These are phyloP conservation scores for Nephrotoma flavescens DNA, from an alignment of 2,888 invertebrate genomes.

Conservation along the genomic window DNA sequence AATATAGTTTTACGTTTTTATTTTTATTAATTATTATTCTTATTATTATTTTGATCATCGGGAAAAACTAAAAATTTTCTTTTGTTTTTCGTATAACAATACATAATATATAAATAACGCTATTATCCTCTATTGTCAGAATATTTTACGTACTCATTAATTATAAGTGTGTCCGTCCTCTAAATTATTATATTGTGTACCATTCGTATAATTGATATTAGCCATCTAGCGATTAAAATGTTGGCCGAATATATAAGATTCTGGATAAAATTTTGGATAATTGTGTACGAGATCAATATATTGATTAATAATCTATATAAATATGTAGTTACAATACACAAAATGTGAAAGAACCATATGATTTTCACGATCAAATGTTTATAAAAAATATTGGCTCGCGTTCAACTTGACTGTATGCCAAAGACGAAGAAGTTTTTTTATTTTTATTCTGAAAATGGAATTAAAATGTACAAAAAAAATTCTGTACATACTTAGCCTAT, in stretches of 20 bases:
- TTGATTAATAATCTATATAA: neutral
- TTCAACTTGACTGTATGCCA: slow-evolving; percentile 9
- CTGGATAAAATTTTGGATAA: neutral
- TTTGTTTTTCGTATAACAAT: neutral
- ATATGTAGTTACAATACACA: neutral
- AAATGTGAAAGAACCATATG: slow-evolving; percentile 7
- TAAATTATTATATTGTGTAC: neutral
- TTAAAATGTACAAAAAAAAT: slow-evolving; percentile 4
- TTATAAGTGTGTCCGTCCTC: neutral
- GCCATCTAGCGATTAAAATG: neutral
- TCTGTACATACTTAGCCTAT: slow-evolving; percentile 4
- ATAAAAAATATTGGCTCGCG: neutral
- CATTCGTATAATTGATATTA: neutral
- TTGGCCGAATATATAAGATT: neutral
- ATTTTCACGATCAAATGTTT: slow-evolving; percentile 2
- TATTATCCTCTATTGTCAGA: neutral
- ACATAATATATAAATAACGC: neutral
- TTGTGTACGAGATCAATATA: neutral
- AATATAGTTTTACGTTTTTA: neutral
- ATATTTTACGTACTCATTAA: neutral
- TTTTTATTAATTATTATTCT: neutral
- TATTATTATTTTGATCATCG: neutral
- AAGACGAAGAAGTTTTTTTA: slow-evolving; percentile 7
- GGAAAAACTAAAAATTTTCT: neutral
- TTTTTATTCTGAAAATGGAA: neutral